Evolutionary conservation across 1,140 invertebrate species (phyloP).

Genomic region (Octopus sinensis): DNA sequence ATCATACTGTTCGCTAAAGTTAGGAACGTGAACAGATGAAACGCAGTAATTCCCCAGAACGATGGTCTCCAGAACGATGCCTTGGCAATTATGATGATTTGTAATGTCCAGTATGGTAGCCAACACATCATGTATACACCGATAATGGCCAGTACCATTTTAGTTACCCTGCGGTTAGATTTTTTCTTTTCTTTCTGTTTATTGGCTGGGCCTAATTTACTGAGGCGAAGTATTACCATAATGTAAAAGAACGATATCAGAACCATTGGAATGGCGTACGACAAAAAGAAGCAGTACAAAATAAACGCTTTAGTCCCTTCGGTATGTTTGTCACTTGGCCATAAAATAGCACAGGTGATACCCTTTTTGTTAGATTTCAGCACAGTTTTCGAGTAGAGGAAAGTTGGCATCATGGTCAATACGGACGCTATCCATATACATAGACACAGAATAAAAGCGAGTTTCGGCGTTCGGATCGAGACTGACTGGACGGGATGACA

Average conservation of each 20-base stretch:
- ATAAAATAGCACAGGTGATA: constrained; percentile 30
- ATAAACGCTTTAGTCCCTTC: constrained; percentile 35
- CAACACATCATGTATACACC: constrained; percentile 93
- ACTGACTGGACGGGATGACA: constrained; percentile 88
- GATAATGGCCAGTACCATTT: constrained; percentile 88
- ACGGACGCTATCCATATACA: constrained; percentile 54
- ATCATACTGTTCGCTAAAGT: constrained; percentile 63
- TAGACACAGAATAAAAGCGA: constrained; percentile 45
- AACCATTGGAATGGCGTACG: constrained; percentile 83
- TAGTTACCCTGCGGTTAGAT: constrained; percentile 87
- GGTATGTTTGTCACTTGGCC: constrained; percentile 33
- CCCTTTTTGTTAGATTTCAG: constrained; percentile 2
- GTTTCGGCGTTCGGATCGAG: constrained; percentile 55
- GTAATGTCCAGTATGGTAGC: constrained; percentile 89
- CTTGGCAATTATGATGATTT: constrained; percentile 42
- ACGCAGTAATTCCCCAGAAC: constrained; percentile 21
- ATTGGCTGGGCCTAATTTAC: constrained; percentile 52
- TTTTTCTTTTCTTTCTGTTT: constrained; percentile 84
- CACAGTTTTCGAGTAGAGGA: constrained; percentile 74
- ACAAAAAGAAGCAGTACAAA: constrained; percentile 80
- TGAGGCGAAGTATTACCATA: constrained; percentile 82
- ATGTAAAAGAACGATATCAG: constrained; percentile 91
- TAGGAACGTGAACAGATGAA: constrained; percentile 34
- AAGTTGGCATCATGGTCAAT: constrained; percentile 72
- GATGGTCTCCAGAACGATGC: background rate